Conservation (phyloP, 1,140 invertebrate genomes). For the Coboldia fuscipes region DNA sequence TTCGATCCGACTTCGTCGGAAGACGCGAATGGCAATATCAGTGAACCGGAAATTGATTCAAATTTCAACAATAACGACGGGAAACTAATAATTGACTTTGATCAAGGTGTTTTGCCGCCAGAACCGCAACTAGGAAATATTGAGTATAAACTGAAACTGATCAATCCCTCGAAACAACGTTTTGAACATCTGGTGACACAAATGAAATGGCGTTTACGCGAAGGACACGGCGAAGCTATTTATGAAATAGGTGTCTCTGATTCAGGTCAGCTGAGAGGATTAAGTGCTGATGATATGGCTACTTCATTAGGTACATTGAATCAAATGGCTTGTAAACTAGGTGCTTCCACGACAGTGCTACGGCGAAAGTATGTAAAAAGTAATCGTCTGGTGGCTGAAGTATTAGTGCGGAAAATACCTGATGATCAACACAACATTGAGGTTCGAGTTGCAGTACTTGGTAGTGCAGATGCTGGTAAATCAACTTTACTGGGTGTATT, state of each 20-base stretch:
- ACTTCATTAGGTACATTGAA: slow-evolving; percentile 61
- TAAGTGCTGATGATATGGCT: slow-evolving; percentile 57
- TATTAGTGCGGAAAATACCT: slow-evolving; percentile 75
- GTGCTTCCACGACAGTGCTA: slow-evolving; percentile 51
- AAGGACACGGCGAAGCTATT: slow-evolving; percentile 82
- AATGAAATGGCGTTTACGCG: slow-evolving; percentile 74
- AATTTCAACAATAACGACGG: slow-evolving; percentile 18
- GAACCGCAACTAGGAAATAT: slow-evolving; percentile 80
- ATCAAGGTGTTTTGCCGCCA: slow-evolving; percentile 46
- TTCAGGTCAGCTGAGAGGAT: slow-evolving; percentile 64
- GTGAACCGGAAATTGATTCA: slow-evolving; percentile 15
- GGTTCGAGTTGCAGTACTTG: slow-evolving; percentile 76
- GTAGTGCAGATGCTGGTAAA: slow-evolving; percentile 84
- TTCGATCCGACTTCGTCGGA: slow-evolving; percentile 37
- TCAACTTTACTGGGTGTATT: slow-evolving; percentile 84
- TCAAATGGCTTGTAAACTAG: slow-evolving; percentile 65
- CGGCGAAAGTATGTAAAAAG: slow-evolving; percentile 23
- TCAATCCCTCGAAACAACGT: slow-evolving; percentile 59
- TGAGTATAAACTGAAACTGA: slow-evolving; percentile 80
- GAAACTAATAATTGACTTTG: slow-evolving; percentile 19
- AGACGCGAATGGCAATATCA: slow-evolving; percentile 17
- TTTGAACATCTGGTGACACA: slow-evolving; percentile 81
- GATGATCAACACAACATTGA: slow-evolving; percentile 84
- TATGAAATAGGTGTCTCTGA: slow-evolving; percentile 95
- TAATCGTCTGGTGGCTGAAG: slow-evolving; percentile 48